These are phyloP conservation scores for Etheostoma cragini DNA, from an alignment of 2,113 vertebrate genomes.

Conservation along the genomic window DNA sequence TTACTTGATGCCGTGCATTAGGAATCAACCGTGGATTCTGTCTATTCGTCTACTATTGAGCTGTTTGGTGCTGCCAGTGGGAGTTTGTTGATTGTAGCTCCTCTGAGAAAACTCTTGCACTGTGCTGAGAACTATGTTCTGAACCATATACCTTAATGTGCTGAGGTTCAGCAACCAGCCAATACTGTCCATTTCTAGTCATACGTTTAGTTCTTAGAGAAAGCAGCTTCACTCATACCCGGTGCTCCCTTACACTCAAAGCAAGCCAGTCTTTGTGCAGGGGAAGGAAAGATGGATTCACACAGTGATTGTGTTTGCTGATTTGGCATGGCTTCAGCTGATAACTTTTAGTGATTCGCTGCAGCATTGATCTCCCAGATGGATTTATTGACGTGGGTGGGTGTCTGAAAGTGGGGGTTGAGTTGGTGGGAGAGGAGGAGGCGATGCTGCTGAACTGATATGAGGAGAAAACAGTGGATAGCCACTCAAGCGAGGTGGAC, in stretches of 20 bases:
- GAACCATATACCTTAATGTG: slow-evolving; percentile 51
- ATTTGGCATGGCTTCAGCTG: slow-evolving; percentile 85
- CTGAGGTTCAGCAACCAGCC: slow-evolving; percentile 37
- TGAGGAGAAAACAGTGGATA: slow-evolving; percentile 70
- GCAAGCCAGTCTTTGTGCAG: slow-evolving; percentile 59
- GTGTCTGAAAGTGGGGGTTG: slow-evolving; percentile 73
- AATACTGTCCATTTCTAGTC: slow-evolving; percentile 52
- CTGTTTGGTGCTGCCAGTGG: slow-evolving; percentile 23
- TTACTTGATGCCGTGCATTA: neutral
- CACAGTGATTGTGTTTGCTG: slow-evolving; percentile 88
- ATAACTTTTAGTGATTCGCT: slow-evolving; percentile 87
- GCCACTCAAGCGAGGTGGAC: slow-evolving; percentile 67
- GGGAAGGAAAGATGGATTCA: slow-evolving; percentile 84
- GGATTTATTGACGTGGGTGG: slow-evolving; percentile 84
- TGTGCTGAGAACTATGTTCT: slow-evolving; percentile 44
- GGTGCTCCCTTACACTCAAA: slow-evolving; percentile 35
- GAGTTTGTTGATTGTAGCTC: slow-evolving; percentile 46
- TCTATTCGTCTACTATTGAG: slow-evolving; percentile 31
- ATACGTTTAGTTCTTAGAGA: slow-evolving; percentile 37
- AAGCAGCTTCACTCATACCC: slow-evolving; percentile 44
- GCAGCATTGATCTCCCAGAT: slow-evolving; percentile 84
- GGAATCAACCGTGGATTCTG: slow-evolving; percentile 9
- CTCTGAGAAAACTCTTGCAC: slow-evolving; percentile 38
- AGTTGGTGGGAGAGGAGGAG: slow-evolving; percentile 50
- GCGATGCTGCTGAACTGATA: slow-evolving; percentile 53